A percentile compares a stretch with the other conserved stretches of the same genome.
These are phyloP conservation scores for Catajapyx aquilonaris DNA, from an alignment of 1,140 invertebrate genomes.

Conservation along the genomic window DNA sequence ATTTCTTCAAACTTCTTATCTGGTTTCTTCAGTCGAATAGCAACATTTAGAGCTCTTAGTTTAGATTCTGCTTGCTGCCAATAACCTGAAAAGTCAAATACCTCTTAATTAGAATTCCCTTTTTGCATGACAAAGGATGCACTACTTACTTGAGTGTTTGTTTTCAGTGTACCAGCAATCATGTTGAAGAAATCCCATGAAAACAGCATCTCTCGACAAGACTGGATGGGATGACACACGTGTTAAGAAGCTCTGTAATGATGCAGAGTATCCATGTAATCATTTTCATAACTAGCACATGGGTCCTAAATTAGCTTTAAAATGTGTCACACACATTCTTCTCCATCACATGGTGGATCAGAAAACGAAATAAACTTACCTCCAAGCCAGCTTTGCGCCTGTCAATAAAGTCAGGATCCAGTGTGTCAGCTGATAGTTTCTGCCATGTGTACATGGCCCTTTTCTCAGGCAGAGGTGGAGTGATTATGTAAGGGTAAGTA, in stretches of 20 bases:
- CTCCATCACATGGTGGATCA: too few relatives aligned
- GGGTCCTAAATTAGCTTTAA: too few relatives aligned
- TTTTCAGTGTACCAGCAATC: slow-evolving; percentile 43
- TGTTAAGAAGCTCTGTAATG: slow-evolving; percentile 47
- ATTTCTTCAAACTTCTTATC: slow-evolving; percentile 51
- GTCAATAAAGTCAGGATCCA: slow-evolving; percentile 71
- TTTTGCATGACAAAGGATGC: not conserved
- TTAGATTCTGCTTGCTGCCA: slow-evolving; percentile 47
- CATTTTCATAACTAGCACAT: too few relatives aligned
- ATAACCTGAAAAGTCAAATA: slow-evolving; percentile 31
- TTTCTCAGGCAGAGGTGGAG: slow-evolving; percentile 64
- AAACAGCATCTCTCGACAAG: slow-evolving; percentile 51
- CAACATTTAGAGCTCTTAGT: slow-evolving; percentile 47
- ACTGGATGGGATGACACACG: slow-evolving; percentile 49
- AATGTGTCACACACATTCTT: too few relatives aligned
- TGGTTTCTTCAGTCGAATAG: slow-evolving; percentile 46
- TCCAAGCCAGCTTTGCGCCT: slow-evolving; percentile 53
- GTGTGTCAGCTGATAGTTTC: slow-evolving; percentile 50
- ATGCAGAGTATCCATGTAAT: too few relatives aligned
- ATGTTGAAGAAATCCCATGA: slow-evolving; percentile 48
- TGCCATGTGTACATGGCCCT: slow-evolving; percentile 59
- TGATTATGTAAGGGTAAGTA: slow-evolving; percentile 51
- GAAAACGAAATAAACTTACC: slow-evolving; percentile 20
- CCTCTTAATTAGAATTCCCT: slow-evolving; percentile 7
- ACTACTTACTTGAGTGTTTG: slow-evolving; percentile 39